Base-by-base conservation (phyloP, 1,140 invertebrate species). In the Chymomyza costata region DNA sequence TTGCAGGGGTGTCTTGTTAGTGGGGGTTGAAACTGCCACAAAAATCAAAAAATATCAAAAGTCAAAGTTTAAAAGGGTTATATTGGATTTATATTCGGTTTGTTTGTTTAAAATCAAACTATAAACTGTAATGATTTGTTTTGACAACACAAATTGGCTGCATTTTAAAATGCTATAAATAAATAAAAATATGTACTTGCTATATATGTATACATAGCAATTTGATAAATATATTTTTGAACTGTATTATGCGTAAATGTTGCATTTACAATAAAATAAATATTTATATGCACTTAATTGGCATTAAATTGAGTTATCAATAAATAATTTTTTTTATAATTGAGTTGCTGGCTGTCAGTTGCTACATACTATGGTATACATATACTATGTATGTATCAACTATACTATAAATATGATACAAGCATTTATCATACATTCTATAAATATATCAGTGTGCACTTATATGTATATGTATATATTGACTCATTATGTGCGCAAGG, bases 271-370 rank as follows among this genome's bases (percentile, higher is more conserved):
- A 81, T 74, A 66, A 65, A 66, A 56, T 48, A 81, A 81, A 74
- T 74, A 81, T 81, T 81, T 65, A 63, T 69, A 62, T 60, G 67
- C 74, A 80, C 81, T 74, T 80, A 80, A 80, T 80, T 80, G 73
- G 68, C 67, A 80, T 80, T 80, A 80, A 80, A 80, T 80, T 80
- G 68, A 74, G 74, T 80, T 80, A 80, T 81, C 73, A 80, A 80
- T 73, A 73, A 80, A 80, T 80, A 73, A 76, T 76, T 76, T 63
- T n/a, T n/a, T 60, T 76, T 76, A 70, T 65, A 74, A 68, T 21
- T 54, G 60, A 46, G 40, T 34, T 60, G 54, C 32, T 51, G 57
- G 10, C 49, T 44, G 43, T 28, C 41, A 51, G 57, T 41, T 40
- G 50, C 15, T 31, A 18, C 17, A 16, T n/a, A n/a, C n/a, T n/a